Percentiles rank a stretch among this genome's conserved stretches.
Evolutionary conservation across 37 sponge, comb jelly and placozoan genomes (phyloP).

Genomic region (Hexactinellida sp.): DNA sequence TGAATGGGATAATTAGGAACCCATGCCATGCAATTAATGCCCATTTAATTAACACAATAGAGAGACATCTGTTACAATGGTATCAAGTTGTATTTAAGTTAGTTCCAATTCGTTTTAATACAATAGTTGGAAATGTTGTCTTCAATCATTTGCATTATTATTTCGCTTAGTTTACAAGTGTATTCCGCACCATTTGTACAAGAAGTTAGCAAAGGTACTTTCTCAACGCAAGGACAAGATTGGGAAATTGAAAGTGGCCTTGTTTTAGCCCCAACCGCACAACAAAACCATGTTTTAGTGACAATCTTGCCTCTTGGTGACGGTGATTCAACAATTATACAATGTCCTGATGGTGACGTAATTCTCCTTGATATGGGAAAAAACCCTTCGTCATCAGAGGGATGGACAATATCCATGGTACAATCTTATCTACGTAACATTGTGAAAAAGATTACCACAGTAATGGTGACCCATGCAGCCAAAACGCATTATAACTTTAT

Average conservation of each 20-base stretch:
- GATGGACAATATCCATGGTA: neutral
- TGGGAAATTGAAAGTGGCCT: slow-evolving; percentile 6
- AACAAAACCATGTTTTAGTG: neutral
- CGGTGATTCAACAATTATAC: neutral
- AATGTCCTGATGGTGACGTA: slow-evolving; percentile 5
- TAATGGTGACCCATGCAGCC: neutral
- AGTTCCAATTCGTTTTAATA: too few relatives aligned
- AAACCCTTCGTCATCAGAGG: neutral
- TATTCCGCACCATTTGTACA: neutral
- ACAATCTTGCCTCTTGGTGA: neutral
- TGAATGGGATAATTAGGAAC: too few relatives aligned
- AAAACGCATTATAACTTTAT: neutral
- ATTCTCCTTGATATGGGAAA: neutral
- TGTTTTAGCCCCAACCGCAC: neutral
- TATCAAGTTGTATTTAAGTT: too few relatives aligned
- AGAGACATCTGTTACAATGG: too few relatives aligned
- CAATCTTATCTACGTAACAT: neutral
- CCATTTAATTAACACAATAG: too few relatives aligned
- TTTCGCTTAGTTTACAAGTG: neutral
- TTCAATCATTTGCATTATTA: neutral
- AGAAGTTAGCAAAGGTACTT: neutral
- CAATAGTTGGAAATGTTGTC: too few relatives aligned
- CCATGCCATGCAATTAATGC: too few relatives aligned
- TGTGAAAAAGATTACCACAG: neutral
- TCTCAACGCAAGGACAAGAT: neutral